Base-by-base conservation (phyloP, 2,888 invertebrate species). In the Cabera pusaria region DNA sequence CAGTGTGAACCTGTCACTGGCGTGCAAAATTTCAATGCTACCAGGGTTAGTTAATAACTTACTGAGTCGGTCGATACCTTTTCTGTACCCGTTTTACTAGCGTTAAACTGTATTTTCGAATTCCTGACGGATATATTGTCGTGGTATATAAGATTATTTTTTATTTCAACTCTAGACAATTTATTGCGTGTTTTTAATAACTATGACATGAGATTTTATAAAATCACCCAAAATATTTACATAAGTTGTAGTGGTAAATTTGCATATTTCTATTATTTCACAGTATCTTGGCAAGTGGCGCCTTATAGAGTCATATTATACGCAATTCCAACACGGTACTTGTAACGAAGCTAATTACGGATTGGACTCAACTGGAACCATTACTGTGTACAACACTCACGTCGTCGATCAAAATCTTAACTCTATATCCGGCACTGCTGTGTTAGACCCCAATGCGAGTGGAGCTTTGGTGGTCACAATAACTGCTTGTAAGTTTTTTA, bases 401-500 rank as follows among this genome's bases (percentile, higher is more conserved):
- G 80, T 82, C 5, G 36, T 72, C 16, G 49, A 70, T 14, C 53
- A 66, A 32, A 41, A 38, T 0, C 57, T 82, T 0, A 52, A 46
- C 16, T 57, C 58, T 4, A 68, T 72, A 7, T 54, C 51, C 18
- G 82, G 80, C 7, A 52, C 59, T 0, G 80, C 78, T 7, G 64
- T 64, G 3, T 7, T 70, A 0, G 62, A 90, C 6, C 90, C 91
- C 0, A 90, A 93, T 58, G 82, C 83, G 0, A 84, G 80, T 28
- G 93, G 90, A 34, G 83, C 90, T 6, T 86, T 93, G 0, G 83
- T 90, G 1, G 92, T 92, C 72, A 90, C 90, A 8, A 92, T 93
- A 67, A 78, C 79, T 6, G 74, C 83, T 45, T 73, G 90, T 63
- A 49, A 63, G 66, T 59, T n/a, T n/a, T n/a, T n/a, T n/a, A n/a